Percentiles rank a stretch among this genome's conserved stretches.
Conservation (phyloP, 2,113 vertebrate species). For the Pelecanus crispus region DNA sequence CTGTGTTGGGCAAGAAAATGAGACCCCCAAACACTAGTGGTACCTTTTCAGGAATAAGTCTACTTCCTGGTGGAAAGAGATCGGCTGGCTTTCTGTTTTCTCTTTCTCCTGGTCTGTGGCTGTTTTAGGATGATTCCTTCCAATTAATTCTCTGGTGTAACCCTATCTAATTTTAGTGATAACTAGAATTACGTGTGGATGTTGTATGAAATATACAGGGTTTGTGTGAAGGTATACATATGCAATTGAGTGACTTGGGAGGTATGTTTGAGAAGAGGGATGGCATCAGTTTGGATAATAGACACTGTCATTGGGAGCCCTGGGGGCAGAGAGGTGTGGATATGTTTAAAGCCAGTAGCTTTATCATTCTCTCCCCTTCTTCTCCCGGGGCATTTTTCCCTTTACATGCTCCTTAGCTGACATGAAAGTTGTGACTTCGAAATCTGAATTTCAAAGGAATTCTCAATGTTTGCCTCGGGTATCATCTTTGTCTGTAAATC, state of each 20-base stretch:
- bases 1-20: neutral
- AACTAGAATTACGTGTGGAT: neutral
- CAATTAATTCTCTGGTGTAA: neutral
- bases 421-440: constrained; percentile 18
- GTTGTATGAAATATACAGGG: neutral
- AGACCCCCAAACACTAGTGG: neutral
- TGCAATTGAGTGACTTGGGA: neutral
- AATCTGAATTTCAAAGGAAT: constrained; percentile 36
- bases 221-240: neutral
- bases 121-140: neutral
- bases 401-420: neutral
- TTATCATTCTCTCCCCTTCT: neutral
- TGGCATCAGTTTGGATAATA: neutral
- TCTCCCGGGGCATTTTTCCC: neutral
- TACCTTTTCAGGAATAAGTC: neutral
- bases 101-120: neutral
- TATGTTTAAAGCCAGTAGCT: neutral
- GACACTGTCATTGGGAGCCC: neutral
- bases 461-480: neutral
- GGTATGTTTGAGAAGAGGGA: neutral
- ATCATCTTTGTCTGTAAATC: constrained; percentile 11
- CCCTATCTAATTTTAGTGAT: neutral
- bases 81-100: neutral
- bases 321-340: neutral
- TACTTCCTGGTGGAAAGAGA: neutral